Percentiles rank a stretch among this genome's conserved stretches.
phyloP scores from a whole-genome alignment of 2,113 vertebrate species.

The Saguinus midas region DNA sequence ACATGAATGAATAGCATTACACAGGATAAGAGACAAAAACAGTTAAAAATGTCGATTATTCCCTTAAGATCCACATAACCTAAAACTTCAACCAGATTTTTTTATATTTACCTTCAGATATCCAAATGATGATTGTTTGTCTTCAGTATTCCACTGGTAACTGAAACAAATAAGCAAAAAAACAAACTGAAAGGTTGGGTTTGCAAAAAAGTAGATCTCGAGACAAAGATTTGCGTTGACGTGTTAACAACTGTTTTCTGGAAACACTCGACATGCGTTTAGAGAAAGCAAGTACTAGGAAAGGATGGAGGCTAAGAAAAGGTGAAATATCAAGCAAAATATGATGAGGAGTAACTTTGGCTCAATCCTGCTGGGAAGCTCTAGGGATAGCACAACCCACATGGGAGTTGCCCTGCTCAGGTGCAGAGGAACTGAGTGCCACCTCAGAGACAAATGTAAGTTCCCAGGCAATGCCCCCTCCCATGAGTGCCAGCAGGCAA shows the following conservation, averaged over 20 bases:
- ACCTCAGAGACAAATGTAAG: not conserved
- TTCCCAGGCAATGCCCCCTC: not conserved
- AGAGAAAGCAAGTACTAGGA: not conserved
- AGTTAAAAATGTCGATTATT: not conserved
- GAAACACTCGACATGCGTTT: not conserved
- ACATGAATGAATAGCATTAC: not conserved
- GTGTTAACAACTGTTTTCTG: not conserved
- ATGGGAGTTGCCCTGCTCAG: not conserved
- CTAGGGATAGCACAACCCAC: rapidly evolving
- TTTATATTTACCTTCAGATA: not conserved
- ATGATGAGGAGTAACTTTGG: not conserved
- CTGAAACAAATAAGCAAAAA: not conserved
- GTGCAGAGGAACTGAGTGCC: not conserved
- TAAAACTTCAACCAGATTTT: not conserved
- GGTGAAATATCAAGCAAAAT: not conserved
- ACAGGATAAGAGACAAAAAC: not conserved
- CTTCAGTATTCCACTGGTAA: not conserved
- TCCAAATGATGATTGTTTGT: not conserved
- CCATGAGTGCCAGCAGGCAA: not conserved
- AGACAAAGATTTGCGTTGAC: not conserved
- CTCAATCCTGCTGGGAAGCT: not conserved
- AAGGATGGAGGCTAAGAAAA: not conserved
- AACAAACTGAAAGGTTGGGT: not conserved
- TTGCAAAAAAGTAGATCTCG: not conserved
- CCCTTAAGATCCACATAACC: not conserved